These are phyloP conservation scores for Strix occidentalis DNA, from an alignment of 2,797 vertebrate genomes.

Conservation along the genomic window DNA sequence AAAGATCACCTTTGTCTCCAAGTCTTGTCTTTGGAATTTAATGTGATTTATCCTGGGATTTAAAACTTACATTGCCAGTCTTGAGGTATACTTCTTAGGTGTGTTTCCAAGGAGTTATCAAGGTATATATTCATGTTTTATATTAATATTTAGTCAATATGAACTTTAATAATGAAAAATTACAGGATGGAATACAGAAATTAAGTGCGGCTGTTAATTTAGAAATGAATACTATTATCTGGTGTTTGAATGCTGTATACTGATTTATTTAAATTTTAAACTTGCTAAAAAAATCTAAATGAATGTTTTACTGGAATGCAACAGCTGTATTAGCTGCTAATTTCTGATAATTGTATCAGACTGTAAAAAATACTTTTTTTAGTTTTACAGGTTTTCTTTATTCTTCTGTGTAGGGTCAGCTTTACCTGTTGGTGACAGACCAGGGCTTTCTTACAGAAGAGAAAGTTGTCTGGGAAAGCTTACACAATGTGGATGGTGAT, in stretches of 20 bases:
- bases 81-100: not conserved
- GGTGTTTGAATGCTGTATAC: not conserved
- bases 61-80: not conserved
- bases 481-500: constrained; percentile 97
- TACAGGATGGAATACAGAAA: not conserved
- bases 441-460: constrained; percentile 98
- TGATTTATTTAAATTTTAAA: not conserved
- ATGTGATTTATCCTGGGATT: not conserved
- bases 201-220: not conserved
- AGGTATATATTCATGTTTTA: not conserved
- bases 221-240: not conserved
- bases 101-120: not conserved
- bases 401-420: constrained; percentile 85
- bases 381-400: not conserved
- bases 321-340: not conserved
- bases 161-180: not conserved
- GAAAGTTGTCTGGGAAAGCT: constrained; percentile 98
- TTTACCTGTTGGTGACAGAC: constrained; percentile 97
- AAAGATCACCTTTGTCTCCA: not conserved
- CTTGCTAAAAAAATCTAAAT: not conserved
- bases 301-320: not conserved
- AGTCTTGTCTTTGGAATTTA: not conserved
- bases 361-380: not conserved
- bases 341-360: not conserved
- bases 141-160: not conserved